Evolutionary conservation across 2,113 vertebrate species (phyloP).

Genomic region (Ictidomys tridecemlineatus): DNA sequence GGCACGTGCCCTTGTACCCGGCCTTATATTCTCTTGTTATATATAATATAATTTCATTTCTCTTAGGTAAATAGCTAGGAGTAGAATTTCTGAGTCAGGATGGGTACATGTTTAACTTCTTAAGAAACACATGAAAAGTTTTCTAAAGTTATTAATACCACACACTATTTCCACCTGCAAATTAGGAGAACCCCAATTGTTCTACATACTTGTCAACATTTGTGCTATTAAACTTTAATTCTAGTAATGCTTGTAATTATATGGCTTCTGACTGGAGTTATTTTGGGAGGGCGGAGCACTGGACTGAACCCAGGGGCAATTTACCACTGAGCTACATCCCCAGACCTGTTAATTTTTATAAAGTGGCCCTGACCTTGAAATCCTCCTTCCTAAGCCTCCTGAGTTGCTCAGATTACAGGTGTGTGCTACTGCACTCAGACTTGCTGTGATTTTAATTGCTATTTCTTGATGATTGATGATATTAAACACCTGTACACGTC

Average conservation of each 20-base stretch:
- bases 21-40: background rate
- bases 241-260: background rate
- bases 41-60: background rate
- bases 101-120: background rate
- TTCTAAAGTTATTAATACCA: background rate
- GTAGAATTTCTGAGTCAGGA: background rate
- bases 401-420: too few species aligned
- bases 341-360: too few species aligned
- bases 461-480: background rate
- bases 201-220: background rate
- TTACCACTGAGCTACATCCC: too few species aligned
- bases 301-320: too few species aligned
- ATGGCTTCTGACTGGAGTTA: background rate
- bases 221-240: background rate
- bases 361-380: too few species aligned
- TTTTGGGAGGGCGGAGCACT: accelerated
- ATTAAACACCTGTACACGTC: background rate
- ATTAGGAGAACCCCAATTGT: background rate
- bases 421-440: too few species aligned
- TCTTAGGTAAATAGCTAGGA: background rate
- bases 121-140: background rate
- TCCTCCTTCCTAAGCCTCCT: too few species aligned
- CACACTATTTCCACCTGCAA: background rate
- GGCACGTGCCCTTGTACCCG: too few species aligned
- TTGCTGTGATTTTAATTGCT: background rate